A percentile compares a stretch with the other conserved stretches of the same genome.
Conservation (phyloP, 2,888 invertebrate genomes). For the Artemia sinica region DNA sequence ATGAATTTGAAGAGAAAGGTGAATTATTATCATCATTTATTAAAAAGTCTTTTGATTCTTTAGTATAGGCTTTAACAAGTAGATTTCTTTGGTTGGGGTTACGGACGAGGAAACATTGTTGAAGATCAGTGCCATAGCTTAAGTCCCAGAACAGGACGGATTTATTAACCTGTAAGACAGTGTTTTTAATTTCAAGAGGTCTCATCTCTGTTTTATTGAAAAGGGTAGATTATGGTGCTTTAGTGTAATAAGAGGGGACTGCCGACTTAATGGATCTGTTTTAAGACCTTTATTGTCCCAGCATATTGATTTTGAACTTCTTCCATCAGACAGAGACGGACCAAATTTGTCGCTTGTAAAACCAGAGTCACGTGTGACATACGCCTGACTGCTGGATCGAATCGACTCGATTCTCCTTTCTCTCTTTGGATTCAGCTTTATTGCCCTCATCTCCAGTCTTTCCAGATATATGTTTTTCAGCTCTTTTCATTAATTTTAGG, state of each 20-base stretch:
- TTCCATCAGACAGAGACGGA: no score
- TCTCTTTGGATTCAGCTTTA: no score
- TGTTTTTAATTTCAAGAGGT: background rate
- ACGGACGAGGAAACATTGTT: background rate
- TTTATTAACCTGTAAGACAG: conserved; percentile 3
- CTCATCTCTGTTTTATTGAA: background rate
- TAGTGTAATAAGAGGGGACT: no score
- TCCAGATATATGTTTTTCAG: background rate
- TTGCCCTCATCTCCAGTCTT: background rate
- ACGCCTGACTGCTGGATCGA: no score
- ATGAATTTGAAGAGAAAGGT: background rate
- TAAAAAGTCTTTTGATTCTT: background rate
- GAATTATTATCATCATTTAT: background rate
- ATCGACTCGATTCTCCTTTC: no score
- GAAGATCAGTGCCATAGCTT: background rate
- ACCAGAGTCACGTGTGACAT: no score
- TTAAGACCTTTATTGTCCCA: no score
- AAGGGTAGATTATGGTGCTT: background rate
- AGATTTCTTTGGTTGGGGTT: background rate
- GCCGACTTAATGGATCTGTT: no score
- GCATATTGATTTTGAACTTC: no score
- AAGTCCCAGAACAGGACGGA: background rate
- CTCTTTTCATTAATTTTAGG: background rate
- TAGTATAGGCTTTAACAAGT: background rate
- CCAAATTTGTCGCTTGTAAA: no score